Evolutionary conservation across 2,113 vertebrate species (phyloP), one percentile per base, ranked within the genome.

Genomic region (Rattus rattus): DNA sequence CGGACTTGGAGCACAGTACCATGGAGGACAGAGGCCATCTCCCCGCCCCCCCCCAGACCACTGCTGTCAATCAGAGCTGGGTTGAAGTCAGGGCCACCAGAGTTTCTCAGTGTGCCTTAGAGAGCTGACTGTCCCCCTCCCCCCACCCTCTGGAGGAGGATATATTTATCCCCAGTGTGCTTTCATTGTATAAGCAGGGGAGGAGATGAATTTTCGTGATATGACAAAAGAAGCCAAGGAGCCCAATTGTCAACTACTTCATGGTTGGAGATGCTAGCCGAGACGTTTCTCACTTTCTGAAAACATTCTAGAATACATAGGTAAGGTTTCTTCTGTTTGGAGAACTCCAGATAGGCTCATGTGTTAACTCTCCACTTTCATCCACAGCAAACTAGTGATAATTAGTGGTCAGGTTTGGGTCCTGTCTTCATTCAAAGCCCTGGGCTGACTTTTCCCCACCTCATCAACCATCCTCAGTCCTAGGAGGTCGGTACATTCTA

Each of bases 1-100:
- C 85, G 1, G 54, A 43, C 43, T 16, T 0, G 33, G 54, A 19
- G 28, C 2, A 7, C 33, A 19, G 43, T 10, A 1, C 14, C 61
- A 28, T 4, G 8, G 67, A 77, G 33, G 75, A 22, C 36, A 49
- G 65, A 14, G 19, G 1, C 28, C 56, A 8, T 20, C 13, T 76
- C 39, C 7, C 4, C 13, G 5, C 59, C 28, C 12, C 4, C 1
- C 10, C 16, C 3, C 49, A 0, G 2, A 5, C 14, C 26, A 8
- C 70, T 86, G 69, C 43, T 9, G 7, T 67, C n/a, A 39, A 63
- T 77, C 52, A 54, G 56, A 61, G 14, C 24, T 26, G 47, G 16
- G 49, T 26, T 2, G 49, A 80, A 67, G 24, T 76, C 7, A 72
- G 90, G 24, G 43, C 33, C 87, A 75, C 28, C 3, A 20, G 17